Conservation (phyloP, 2,797 vertebrate genomes). For the Podarcis lilfordi region DNA sequence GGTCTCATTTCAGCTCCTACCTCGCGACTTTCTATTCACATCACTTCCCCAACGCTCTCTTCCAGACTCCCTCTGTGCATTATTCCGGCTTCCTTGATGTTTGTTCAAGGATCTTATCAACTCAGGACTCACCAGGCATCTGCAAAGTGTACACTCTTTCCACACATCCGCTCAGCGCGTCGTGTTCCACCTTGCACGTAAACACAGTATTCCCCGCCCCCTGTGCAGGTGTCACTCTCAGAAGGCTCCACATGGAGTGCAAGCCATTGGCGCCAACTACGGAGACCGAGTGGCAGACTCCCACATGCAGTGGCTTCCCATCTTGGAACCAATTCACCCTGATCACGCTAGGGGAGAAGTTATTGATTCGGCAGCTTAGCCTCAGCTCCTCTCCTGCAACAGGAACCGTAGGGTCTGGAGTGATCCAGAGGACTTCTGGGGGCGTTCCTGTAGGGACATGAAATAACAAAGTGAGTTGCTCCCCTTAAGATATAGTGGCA, state of each 20-base stretch:
- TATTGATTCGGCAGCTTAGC: constrained; percentile 68
- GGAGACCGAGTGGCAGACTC: constrained; percentile 66
- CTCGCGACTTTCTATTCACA: not conserved
- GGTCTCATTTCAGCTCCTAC: fast-evolving
- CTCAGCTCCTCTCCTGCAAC: constrained; percentile 56
- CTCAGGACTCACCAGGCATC: not conserved
- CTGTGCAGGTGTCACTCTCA: constrained; percentile 56
- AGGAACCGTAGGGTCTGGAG: constrained; percentile 65
- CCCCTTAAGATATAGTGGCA: not conserved
- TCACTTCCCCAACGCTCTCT: fast-evolving
- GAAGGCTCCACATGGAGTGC: constrained; percentile 74
- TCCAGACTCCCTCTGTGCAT: not conserved
- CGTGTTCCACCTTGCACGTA: constrained; percentile 55
- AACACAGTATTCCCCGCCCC: constrained; percentile 19
- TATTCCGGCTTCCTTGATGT: fast-evolving
- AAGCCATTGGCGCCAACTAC: constrained; percentile 68
- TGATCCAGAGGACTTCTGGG: constrained; percentile 72
- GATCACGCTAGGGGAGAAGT: constrained; percentile 72
- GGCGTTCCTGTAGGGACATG: constrained; percentile 62
- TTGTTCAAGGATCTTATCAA: fast-evolving
- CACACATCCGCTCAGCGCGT: constrained; percentile 59
- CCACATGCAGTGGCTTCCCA: constrained; percentile 16
- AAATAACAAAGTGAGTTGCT: not conserved
- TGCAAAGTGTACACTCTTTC: constrained; percentile 60
- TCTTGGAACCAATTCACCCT: constrained; percentile 72